These are phyloP conservation scores for Neodiprion pinetum DNA, from an alignment of 1,140 invertebrate species.

Conservation along the genomic window DNA sequence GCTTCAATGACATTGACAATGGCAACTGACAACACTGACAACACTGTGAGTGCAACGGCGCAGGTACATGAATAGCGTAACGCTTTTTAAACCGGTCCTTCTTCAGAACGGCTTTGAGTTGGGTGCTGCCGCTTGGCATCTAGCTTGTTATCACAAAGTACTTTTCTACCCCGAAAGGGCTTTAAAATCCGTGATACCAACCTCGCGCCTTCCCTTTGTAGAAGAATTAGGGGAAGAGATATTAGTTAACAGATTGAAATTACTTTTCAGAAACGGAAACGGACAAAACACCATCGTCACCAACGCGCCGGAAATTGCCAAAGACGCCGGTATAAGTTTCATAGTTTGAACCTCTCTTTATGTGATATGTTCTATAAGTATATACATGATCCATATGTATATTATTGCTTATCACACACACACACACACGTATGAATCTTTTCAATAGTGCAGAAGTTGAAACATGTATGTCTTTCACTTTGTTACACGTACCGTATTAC, in stretches of 20 bases:
- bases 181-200: too few relatives aligned
- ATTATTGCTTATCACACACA: too few relatives aligned
- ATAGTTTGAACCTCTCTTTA: slow-evolving; percentile 33
- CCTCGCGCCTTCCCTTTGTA: too few relatives aligned
- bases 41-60: too few relatives aligned
- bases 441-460: too few relatives aligned
- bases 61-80: too few relatives aligned
- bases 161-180: too few relatives aligned
- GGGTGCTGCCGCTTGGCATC: background rate
- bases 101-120: background rate
- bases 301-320: slow-evolving; percentile 89
- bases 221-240: too few relatives aligned
- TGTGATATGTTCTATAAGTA: background rate
- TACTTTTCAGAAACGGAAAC: slow-evolving; percentile 73
- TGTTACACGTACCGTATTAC: background rate
- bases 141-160: background rate
- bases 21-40: too few relatives aligned
- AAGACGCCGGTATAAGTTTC: slow-evolving; percentile 88
- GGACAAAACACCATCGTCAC: slow-evolving; percentile 84
- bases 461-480: slow-evolving; percentile 38
- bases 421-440: too few relatives aligned
- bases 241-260: background rate
- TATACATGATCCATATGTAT: too few relatives aligned
- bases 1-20: too few relatives aligned
- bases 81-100: background rate